A percentile compares a stretch with the other conserved stretches of the same genome.
Conservation (phyloP, 2,797 vertebrate genomes). For the Hyperoplus immaculatus region DNA sequence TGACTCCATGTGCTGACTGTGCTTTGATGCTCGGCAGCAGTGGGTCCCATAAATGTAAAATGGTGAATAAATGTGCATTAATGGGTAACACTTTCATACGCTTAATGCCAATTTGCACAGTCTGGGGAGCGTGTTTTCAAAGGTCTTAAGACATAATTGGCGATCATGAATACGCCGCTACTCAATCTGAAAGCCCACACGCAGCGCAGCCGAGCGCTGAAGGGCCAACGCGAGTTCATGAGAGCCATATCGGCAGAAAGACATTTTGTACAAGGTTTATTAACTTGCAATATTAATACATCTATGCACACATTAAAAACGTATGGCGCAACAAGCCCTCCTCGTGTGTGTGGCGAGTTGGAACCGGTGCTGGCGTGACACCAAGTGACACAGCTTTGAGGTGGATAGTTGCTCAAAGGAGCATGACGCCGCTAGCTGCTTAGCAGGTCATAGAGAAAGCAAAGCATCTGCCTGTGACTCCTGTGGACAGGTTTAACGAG, state of each 20-base stretch:
- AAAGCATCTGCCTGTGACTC: slow-evolving; percentile 76
- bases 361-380: slow-evolving; percentile 47
- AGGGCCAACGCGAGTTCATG: slow-evolving; percentile 3
- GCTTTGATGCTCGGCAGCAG: slow-evolving; percentile 77
- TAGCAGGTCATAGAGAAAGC: slow-evolving; percentile 69
- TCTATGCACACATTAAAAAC: slow-evolving; percentile 44
- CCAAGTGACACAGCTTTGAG: slow-evolving; percentile 67
- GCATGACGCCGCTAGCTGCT: slow-evolving; percentile 68
- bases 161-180: slow-evolving; percentile 44
- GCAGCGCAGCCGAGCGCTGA: slow-evolving; percentile 5
- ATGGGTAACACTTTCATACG: slow-evolving; percentile 70
- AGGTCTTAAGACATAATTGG: slow-evolving; percentile 66
- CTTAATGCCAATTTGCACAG: slow-evolving; percentile 70
- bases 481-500: slow-evolving; percentile 77
- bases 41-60: slow-evolving; percentile 71
- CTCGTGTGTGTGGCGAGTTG: slow-evolving; percentile 43
- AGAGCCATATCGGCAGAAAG: slow-evolving; percentile 8
- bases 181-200: slow-evolving; percentile 51
- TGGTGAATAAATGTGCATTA: slow-evolving; percentile 74
- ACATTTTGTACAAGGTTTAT: slow-evolving; percentile 19
- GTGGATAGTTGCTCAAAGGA: slow-evolving; percentile 75
- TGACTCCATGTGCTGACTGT: slow-evolving; percentile 61
- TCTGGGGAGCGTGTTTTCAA: slow-evolving; percentile 57
- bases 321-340: slow-evolving; percentile 35
- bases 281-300: slow-evolving; percentile 34